Conservation (phyloP, 2,888 invertebrate genomes). For the Stenolophus ochropezus region DNA sequence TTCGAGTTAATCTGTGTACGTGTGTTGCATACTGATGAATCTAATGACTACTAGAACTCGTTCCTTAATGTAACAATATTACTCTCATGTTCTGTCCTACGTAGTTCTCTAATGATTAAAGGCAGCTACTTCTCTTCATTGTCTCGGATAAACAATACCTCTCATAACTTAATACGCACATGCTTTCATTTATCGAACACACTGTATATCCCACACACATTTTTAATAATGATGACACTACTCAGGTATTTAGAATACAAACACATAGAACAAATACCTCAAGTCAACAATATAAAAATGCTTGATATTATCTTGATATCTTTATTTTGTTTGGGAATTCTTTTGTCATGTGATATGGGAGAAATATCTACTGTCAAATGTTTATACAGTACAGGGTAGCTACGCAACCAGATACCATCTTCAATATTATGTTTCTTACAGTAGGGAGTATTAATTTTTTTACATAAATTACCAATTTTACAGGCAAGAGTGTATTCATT, state of each 20-base stretch:
- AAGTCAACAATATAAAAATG: constrained; percentile 53
- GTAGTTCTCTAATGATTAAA: constrained; percentile 25
- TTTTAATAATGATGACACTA: constrained; percentile 1
- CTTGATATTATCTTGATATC: constrained; percentile 53
- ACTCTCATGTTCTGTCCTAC: constrained; percentile 19
- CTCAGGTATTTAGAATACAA: constrained; percentile 3
- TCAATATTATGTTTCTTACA: not conserved
- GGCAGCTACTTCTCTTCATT: constrained; percentile 7
- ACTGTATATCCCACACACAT: not conserved
- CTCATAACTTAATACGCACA: not conserved
- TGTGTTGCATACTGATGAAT: not conserved
- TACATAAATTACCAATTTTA: constrained; percentile 50
- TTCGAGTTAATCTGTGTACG: not conserved
- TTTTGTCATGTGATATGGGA: constrained; percentile 45
- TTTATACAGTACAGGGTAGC: constrained; percentile 2
- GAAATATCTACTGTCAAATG: constrained; percentile 30
- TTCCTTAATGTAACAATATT: constrained; percentile 32
- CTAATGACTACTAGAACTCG: not conserved
- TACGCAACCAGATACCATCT: not conserved
- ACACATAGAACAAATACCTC: constrained; percentile 6
- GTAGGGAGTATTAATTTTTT: constrained; percentile 10
- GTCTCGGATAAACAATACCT: too few species aligned
- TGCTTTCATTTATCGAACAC: not conserved
- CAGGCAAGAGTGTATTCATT: not conserved
- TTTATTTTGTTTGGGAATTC: constrained; percentile 55